Percentiles rank a stretch among this genome's conserved stretches.
Evolutionary conservation across 2,888 invertebrate species (phyloP).

Genomic region (Saturnia pavonia): DNA sequence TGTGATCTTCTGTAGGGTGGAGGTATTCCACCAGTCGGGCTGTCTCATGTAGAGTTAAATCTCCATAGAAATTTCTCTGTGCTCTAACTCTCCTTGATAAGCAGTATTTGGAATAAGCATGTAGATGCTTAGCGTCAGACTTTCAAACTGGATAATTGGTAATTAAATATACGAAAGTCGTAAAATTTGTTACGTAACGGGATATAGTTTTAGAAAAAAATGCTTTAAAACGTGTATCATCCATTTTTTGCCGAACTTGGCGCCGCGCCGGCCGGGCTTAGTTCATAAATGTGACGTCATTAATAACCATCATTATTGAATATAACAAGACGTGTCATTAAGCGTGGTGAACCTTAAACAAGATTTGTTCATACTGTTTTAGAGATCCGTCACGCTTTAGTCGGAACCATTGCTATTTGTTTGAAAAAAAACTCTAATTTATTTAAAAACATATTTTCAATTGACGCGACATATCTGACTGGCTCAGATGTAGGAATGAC

Average conservation of each 20-base stretch:
- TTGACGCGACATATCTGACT: too few relatives aligned
- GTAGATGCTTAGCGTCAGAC: too few relatives aligned
- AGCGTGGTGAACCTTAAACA: not conserved
- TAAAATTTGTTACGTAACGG: not conserved
- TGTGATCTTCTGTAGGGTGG: too few relatives aligned
- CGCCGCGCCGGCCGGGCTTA: not conserved
- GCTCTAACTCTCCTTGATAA: too few relatives aligned
- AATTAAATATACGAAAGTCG: not conserved
- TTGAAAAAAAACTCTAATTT: not conserved
- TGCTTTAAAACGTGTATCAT: not conserved
- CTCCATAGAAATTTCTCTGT: too few relatives aligned
- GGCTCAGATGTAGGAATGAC: too few relatives aligned
- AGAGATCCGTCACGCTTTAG: not conserved
- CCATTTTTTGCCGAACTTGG: not conserved
- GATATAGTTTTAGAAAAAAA: not conserved
- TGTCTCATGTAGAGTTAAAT: too few relatives aligned
- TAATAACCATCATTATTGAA: slow-evolving; percentile 1
- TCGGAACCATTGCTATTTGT: not conserved
- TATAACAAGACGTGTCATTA: slow-evolving; percentile 17
- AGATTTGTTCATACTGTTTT: not conserved
- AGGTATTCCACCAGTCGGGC: too few relatives aligned
- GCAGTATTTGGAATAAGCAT: too few relatives aligned
- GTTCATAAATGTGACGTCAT: slow-evolving; percentile 6
- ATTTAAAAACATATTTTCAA: too few relatives aligned
- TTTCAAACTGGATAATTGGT: too few relatives aligned